Percentiles rank a stretch among this genome's conserved stretches.
Conservation (phyloP, 2,113 vertebrate species). For the Lota lota region DNA sequence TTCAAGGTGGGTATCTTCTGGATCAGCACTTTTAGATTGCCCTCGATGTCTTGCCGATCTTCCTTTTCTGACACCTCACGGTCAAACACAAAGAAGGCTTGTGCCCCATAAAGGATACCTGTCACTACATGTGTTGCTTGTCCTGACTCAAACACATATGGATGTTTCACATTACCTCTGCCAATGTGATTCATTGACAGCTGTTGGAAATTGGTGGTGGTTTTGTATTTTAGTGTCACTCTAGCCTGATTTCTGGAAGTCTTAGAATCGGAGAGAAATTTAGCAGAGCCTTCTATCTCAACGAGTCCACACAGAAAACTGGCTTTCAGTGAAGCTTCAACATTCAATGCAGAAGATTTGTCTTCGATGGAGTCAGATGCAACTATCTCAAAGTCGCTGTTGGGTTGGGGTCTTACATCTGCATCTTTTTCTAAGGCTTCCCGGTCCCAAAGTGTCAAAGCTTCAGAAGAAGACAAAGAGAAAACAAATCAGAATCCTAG, state of each 20-base stretch:
- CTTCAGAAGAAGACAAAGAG: neutral
- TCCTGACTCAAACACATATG: too few relatives aligned
- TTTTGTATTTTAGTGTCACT: constrained; percentile 51
- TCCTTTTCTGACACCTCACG: constrained; percentile 44
- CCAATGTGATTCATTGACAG: constrained; percentile 55
- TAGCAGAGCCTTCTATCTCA: too few relatives aligned
- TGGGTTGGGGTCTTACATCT: constrained; percentile 5
- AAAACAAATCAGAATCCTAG: neutral
- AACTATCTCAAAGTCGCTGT: constrained; percentile 36
- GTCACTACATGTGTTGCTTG: constrained; percentile 59
- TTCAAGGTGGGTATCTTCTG: constrained; percentile 12
- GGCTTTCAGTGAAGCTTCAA: constrained; percentile 50
- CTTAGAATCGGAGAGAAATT: constrained; percentile 48
- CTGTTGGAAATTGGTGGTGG: constrained; percentile 43
- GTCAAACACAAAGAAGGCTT: constrained; percentile 64
- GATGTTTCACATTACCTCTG: constrained; percentile 24
- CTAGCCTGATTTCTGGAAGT: constrained; percentile 40
- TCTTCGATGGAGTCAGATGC: constrained; percentile 48
- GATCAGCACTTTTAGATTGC: constrained; percentile 31
- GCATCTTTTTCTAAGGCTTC: too few relatives aligned
- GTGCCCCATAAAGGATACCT: constrained; percentile 55
- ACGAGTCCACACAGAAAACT: too few relatives aligned
- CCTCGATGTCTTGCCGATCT: constrained; percentile 34
- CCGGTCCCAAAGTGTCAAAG: too few relatives aligned
- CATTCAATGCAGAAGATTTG: constrained; percentile 44